Conservation (phyloP, 2,888 invertebrate genomes). For the Zygaena filipendulae region DNA sequence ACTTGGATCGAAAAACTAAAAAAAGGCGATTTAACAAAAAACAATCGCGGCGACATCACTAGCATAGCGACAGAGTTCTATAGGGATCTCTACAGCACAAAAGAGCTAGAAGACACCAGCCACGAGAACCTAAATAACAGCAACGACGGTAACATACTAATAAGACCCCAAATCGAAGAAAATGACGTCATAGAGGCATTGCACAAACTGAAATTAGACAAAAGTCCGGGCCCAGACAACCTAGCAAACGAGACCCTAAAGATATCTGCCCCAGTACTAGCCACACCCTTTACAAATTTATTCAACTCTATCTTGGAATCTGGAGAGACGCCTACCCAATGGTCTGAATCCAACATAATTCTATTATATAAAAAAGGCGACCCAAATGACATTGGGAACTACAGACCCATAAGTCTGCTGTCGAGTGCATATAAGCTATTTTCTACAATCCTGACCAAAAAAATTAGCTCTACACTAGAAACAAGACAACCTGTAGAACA, state of each 20-base stretch:
- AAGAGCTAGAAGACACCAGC: constrained; percentile 1
- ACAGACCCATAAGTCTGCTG: too few relatives aligned
- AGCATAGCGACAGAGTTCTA: constrained; percentile 10
- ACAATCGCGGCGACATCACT: constrained; percentile 7
- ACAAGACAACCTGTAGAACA: constrained; percentile 4
- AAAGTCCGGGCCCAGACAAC: constrained; percentile 11
- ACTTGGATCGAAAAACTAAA: constrained; percentile 7
- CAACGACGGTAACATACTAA: not conserved
- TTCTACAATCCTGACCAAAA: constrained; percentile 8
- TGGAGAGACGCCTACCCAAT: constrained; percentile 1
- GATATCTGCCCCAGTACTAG: constrained; percentile 1
- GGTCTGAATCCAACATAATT: constrained; percentile 4
- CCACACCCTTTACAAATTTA: constrained; percentile 5
- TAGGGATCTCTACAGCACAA: constrained; percentile 8
- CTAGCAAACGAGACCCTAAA: constrained; percentile 12
- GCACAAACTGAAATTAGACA: constrained; percentile 8
- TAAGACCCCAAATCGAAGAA: constrained; percentile 2
- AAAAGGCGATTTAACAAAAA: not conserved
- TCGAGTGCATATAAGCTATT: constrained; percentile 9
- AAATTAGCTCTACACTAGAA: too few relatives aligned
- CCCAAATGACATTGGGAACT: too few relatives aligned
- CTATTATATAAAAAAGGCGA: too few relatives aligned
- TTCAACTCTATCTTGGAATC: constrained; percentile 4
- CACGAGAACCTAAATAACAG: constrained; percentile 3
- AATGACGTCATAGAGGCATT: too few relatives aligned